Conservation (phyloP, 2,888 invertebrate species). For the Athalia circularis region DNA sequence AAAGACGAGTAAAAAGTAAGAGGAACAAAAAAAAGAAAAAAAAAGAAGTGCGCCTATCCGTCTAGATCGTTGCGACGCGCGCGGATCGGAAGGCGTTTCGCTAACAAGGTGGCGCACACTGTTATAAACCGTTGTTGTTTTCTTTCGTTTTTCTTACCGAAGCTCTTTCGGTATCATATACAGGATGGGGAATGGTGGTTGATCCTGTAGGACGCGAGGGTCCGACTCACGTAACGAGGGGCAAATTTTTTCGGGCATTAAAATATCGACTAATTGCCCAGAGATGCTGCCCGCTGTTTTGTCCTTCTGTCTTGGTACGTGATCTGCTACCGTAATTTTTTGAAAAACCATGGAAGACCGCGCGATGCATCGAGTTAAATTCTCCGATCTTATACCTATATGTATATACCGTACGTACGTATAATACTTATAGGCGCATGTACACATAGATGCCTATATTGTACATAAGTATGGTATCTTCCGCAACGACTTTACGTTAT, state of each 20-base stretch:
- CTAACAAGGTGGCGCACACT: slow-evolving; percentile 73
- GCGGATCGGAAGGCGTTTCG: slow-evolving; percentile 59
- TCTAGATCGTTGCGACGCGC: slow-evolving; percentile 6
- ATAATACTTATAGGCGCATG: slow-evolving; percentile 36
- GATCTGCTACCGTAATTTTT: slow-evolving; percentile 58
- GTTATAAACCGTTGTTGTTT: slow-evolving; percentile 63
- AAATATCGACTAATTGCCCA: slow-evolving; percentile 74
- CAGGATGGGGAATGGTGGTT: slow-evolving; percentile 43
- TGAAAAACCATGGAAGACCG: slow-evolving; percentile 48
- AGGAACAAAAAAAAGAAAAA: not conserved
- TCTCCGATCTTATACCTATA: too few species aligned
- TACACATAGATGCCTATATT: too few species aligned
- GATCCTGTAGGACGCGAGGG: not conserved
- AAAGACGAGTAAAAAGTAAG: not conserved
- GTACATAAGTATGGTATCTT: not conserved
- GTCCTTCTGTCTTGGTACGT: slow-evolving; percentile 56
- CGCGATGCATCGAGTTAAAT: too few species aligned
- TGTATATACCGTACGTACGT: too few species aligned
- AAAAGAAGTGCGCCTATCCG: slow-evolving; percentile 15
- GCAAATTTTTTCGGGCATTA: slow-evolving; percentile 72
- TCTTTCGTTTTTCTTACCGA: slow-evolving; percentile 63
- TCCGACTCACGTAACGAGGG: slow-evolving; percentile 66
- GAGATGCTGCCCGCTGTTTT: slow-evolving; percentile 69
- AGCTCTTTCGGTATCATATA: slow-evolving; percentile 48
- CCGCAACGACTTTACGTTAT: slow-evolving; percentile 18